Base-by-base conservation (phyloP, 2,113 vertebrate genomes). In the Strigops habroptila region DNA sequence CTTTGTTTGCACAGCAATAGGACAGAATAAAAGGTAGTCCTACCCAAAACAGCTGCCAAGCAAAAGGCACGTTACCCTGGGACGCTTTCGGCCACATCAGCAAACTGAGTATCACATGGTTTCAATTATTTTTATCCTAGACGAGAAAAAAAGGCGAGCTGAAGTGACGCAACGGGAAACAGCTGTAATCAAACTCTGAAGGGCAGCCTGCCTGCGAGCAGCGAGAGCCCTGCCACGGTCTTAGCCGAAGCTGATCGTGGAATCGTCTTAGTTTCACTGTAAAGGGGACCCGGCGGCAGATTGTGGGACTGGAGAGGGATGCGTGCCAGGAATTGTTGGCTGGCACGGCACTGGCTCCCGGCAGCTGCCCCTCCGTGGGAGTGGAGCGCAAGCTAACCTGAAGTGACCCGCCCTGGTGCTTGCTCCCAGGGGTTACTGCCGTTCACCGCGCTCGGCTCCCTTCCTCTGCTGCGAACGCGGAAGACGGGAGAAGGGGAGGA, bases 41-140 rank as follows among this genome's bases (percentile, higher is more conserved):
- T 86, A 86, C 80, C 80, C 89, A 76, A 85, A 92, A 82, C 48
- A 86, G 91, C 92, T 93, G 95, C 95, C 97, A 97, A 95, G 92
- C 80, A 97, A 96, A 97, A 98, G 90, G 81, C 75, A 86, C 65
- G 9, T 71, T 95, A 88, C 90, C 93, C 91, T 53, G 71, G 87
- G 93, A 96, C 21, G 5, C 88, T 97, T 97, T 94, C 75, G 14
- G 95, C 96, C 96, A 98, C 95, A 97, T 97, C 96, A 97, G 97
- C 97, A 98, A 97, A 77, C 81, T 65, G 53, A 86, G 12, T 46
- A 88, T 97, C 97, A 98, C 95, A 96, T 97, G 98, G 81, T 95
- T 97, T 93, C 93, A 93, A 97, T 98, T 97, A 94, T 89, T 97
- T 97, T 97, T 87, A 96, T 83, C 94, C 88, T 79, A 89, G 86